Conservation (phyloP, 2,797 vertebrate species). For the Acipenser ruthenus region DNA sequence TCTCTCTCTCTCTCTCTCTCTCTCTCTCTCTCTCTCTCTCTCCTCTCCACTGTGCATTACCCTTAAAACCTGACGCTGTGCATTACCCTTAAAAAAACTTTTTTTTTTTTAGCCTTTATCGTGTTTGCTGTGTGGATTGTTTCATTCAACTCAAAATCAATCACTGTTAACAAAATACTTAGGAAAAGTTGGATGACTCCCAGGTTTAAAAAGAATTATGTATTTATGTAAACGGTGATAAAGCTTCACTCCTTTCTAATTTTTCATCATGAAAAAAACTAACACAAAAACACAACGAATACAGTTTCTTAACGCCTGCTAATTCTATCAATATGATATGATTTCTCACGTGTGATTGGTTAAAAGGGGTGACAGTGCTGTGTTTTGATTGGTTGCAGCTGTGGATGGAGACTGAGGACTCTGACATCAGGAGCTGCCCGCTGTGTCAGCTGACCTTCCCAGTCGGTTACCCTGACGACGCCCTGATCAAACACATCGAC, state of each 20-base stretch:
- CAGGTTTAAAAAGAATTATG: too few relatives aligned
- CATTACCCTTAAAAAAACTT: too few relatives aligned
- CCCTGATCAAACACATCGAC: slow-evolving; percentile 96
- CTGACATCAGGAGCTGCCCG: slow-evolving; percentile 88
- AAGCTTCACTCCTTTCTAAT: too few relatives aligned
- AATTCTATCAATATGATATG: not conserved
- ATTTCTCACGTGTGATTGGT: not conserved
- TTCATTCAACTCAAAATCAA: too few relatives aligned
- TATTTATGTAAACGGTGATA: too few relatives aligned
- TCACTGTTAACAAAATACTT: too few relatives aligned
- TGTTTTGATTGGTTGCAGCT: slow-evolving; percentile 55
- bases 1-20: not conserved
- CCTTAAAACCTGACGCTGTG: too few relatives aligned
- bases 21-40: not conserved
- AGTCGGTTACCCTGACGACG: slow-evolving; percentile 87
- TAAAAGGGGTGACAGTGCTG: not conserved
- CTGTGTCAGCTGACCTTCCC: slow-evolving; percentile 94
- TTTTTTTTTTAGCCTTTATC: too few relatives aligned
- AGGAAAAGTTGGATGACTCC: too few relatives aligned
- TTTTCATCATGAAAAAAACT: too few relatives aligned
- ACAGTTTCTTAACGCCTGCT: not conserved
- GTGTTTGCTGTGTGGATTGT: too few relatives aligned
- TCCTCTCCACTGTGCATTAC: not conserved
- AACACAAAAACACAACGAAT: not conserved
- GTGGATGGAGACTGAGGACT: slow-evolving; percentile 91